Conservation (phyloP, 2,888 invertebrate genomes). For the Agonopterix arenella region DNA sequence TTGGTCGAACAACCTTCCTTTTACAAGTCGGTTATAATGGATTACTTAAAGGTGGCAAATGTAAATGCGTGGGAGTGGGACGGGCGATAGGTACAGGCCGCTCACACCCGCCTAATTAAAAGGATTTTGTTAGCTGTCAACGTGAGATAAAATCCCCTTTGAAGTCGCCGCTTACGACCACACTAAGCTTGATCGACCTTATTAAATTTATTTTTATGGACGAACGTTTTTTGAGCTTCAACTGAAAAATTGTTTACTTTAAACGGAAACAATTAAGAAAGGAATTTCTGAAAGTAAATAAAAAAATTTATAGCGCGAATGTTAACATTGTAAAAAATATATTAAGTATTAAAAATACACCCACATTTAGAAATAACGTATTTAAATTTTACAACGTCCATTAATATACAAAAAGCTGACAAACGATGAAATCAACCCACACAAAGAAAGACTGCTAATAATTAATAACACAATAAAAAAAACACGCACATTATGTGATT, state of each 20-base stretch:
- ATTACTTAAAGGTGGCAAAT: too few species aligned
- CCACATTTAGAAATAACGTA: too few species aligned
- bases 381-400: too few species aligned
- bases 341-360: too few species aligned
- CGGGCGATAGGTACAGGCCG: constrained; percentile 17
- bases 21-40: too few species aligned
- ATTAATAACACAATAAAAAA: too few species aligned
- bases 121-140: constrained; percentile 75
- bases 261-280: constrained; percentile 3
- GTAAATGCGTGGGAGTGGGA: constrained; percentile 36
- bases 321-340: too few species aligned
- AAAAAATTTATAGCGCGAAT: not conserved
- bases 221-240: constrained; percentile 1
- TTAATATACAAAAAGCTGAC: too few species aligned
- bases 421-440: too few species aligned
- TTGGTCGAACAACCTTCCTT: too few species aligned
- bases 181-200: constrained; percentile 18
- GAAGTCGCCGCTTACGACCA: constrained; percentile 40
- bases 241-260: constrained; percentile 9
- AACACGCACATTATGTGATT: too few species aligned
- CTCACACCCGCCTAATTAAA: constrained; percentile 64
- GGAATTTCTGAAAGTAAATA: constrained; percentile 5
- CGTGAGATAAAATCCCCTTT: constrained; percentile 60
- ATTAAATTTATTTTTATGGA: constrained; percentile 14
- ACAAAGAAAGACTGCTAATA: too few species aligned